Evolutionary conservation across 2,888 invertebrate species (phyloP), one percentile per base, ranked within the genome.

Genomic region (Diadromus collaris): DNA sequence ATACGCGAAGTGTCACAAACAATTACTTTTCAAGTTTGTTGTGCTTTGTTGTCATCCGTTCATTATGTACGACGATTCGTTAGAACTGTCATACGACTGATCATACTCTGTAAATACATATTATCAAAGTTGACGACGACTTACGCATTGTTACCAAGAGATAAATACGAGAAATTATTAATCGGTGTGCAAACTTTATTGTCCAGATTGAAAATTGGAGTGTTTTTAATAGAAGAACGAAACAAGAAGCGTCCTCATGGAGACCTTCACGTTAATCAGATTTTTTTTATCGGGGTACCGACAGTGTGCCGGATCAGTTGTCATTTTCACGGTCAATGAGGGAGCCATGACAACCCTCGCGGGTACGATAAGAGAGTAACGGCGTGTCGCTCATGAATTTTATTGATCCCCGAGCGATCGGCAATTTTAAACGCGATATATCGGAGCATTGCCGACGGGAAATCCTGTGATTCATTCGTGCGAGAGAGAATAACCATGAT

Each of bases 51-150:
- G n/a, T 29, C 13, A n/a, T 41, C 16, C 6, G 29, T 44, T 44
- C 38, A 7, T 41, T 27, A 48, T 29, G 58, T 29, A 34, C 56
- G 46, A 48, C 32, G 58, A 41, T 27, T 67, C 60, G 56, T 67
- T 58, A 13, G 7, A 29, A 46, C 13, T 29, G 44, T 65, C 67
- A 29, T 67, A 58, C 54, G n/a, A 60, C 60, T 27, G 56, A 60
- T 58, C 70, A 70, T 60, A 69, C 60, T 70, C 34, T 70, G 70
- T 70, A 70, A 70, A 70, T 70, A 70, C 32, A 70, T 70, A 60
- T 60, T 70, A 48, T 46, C 60, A 58, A 48, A 60, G 70, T 60
- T 41, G 21, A 60, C 70, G 70, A 48, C 60, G 70, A 65, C 48
- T 65, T 64, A 73, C 44, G 64, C 61, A 68, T 51, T 61, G 75